Evolutionary conservation across 2,797 vertebrate species (phyloP).

Genomic region (Scarus forsteni): DNA sequence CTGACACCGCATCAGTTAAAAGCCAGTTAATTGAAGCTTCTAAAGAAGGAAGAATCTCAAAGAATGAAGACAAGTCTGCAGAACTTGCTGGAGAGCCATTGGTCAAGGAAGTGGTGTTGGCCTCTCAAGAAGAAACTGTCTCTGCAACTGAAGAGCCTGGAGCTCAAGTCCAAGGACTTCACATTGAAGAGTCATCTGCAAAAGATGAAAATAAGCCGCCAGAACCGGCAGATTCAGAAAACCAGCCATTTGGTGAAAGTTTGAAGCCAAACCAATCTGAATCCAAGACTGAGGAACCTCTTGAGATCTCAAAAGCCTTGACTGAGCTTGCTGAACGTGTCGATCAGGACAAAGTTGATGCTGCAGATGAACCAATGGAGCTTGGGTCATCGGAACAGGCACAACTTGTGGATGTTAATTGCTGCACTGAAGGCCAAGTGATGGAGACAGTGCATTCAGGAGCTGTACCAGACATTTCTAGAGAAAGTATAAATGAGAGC

Average conservation of each 20-base stretch:
- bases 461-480: background rate
- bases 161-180: background rate
- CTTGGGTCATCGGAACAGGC: background rate
- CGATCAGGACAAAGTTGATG: background rate
- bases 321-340: background rate
- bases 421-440: background rate
- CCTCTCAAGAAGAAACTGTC: background rate
- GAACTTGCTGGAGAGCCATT: too few species aligned
- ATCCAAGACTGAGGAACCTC: background rate
- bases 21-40: too few species aligned
- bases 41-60: background rate
- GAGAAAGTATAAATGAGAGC: too few species aligned
- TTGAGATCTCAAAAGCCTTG: background rate
- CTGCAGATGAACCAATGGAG: background rate
- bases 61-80: background rate
- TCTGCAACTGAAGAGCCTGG: background rate
- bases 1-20: too few species aligned
- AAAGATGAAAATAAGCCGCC: too few species aligned
- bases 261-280: background rate
- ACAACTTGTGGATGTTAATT: slow-evolving; percentile 22
- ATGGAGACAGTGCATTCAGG: background rate
- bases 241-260: background rate
- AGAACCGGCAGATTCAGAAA: background rate
- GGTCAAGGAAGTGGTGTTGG: background rate
- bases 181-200: too few species aligned